A percentile compares a stretch with the other conserved stretches of the same genome.
phyloP scores from a whole-genome alignment of 1,140 invertebrate genomes.

The Musca domestica region DNA sequence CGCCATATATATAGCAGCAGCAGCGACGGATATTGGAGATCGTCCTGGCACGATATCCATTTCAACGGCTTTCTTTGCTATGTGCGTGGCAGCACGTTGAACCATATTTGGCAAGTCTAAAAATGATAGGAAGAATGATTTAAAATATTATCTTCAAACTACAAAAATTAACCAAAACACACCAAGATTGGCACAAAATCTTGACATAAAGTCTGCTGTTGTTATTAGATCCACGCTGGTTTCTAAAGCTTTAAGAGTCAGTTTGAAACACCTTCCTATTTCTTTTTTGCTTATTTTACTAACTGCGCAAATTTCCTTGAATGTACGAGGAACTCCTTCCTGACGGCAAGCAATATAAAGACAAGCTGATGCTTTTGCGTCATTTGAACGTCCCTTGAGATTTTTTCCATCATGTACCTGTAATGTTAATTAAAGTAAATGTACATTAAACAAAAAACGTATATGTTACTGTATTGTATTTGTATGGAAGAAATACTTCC shows the following conservation, averaged over 20 bases:
- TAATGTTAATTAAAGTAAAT: slow-evolving; percentile 25
- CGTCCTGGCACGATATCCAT: slow-evolving; percentile 97
- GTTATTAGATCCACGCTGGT: slow-evolving; percentile 98
- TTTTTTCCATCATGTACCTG: slow-evolving; percentile 95
- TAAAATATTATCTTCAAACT: not conserved
- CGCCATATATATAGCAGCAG: slow-evolving; percentile 99
- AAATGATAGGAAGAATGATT: not conserved
- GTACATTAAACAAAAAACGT: too few species aligned
- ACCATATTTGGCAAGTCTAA: slow-evolving; percentile 80
- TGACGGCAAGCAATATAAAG: slow-evolving; percentile 98
- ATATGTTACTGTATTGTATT: too few species aligned
- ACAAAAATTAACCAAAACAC: too few species aligned
- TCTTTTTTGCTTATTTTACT: slow-evolving; percentile 99
- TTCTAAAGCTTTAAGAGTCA: slow-evolving; percentile 88
- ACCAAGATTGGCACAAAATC: slow-evolving; percentile 83
- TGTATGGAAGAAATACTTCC: too few species aligned
- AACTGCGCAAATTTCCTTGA: slow-evolving; percentile 98
- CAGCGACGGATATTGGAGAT: slow-evolving; percentile 97
- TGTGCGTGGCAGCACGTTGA: slow-evolving; percentile 93
- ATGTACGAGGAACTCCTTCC: slow-evolving; percentile 97
- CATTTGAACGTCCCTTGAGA: slow-evolving; percentile 90
- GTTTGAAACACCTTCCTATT: slow-evolving; percentile 95
- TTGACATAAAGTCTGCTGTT: slow-evolving; percentile 97
- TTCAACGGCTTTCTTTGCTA: slow-evolving; percentile 94
- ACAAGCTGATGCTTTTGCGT: slow-evolving; percentile 98